Conservation (phyloP, 2,113 vertebrate genomes). For the Rattus rattus region DNA sequence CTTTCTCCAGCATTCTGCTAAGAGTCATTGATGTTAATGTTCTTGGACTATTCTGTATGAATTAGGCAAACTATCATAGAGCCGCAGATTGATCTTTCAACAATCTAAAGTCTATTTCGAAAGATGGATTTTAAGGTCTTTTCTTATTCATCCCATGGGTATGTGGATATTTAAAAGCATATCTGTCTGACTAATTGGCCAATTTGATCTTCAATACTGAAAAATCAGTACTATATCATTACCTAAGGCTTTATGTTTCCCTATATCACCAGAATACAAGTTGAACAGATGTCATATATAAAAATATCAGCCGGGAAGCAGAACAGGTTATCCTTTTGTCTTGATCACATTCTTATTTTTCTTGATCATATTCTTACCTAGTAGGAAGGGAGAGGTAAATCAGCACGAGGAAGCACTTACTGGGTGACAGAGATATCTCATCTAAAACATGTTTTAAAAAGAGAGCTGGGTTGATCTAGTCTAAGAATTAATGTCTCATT, state of each 20-base stretch:
- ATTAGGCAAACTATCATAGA: conserved; percentile 58
- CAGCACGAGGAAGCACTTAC: conserved; percentile 15
- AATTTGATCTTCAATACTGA: conserved; percentile 64
- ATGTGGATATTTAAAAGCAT: conserved; percentile 53
- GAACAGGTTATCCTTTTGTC: not conserved
- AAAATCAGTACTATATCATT: conserved; percentile 25
- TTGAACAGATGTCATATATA: not conserved
- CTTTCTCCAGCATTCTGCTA: conserved; percentile 42
- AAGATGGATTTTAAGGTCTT: conserved; percentile 57
- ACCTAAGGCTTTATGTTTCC: conserved; percentile 37
- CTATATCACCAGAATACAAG: conserved; percentile 40
- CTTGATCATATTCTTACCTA: not conserved
- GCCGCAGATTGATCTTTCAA: conserved; percentile 59
- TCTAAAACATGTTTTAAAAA: not conserved
- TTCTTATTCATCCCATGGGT: conserved; percentile 62
- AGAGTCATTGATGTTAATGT: conserved; percentile 58
- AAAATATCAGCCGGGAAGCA: conserved; percentile 14
- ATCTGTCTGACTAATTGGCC: conserved; percentile 53
- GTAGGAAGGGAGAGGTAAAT: conserved; percentile 22
- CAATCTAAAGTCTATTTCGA: conserved; percentile 63
- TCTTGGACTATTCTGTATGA: conserved; percentile 57
- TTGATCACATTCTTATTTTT: not conserved
- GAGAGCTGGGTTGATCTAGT: conserved; percentile 3
- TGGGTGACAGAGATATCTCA: conserved; percentile 2
- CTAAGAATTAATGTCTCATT: not conserved